phyloP scores from a whole-genome alignment of 2,888 invertebrate species.

The Furcula furcula region DNA sequence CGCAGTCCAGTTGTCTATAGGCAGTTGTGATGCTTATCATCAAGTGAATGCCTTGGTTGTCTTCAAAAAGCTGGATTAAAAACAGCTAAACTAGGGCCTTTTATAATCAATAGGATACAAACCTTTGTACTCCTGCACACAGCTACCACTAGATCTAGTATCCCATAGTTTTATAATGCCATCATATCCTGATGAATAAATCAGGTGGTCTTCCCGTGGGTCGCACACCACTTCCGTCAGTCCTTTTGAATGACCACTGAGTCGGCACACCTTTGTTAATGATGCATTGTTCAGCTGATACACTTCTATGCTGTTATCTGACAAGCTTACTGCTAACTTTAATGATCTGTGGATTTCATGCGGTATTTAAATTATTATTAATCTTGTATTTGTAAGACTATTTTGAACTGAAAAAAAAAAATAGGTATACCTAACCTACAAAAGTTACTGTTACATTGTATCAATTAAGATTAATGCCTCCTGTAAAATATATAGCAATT shows the following conservation, averaged over 20 bases:
- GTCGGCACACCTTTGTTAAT: constrained; percentile 52
- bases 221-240: constrained; percentile 83
- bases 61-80: too few relatives aligned
- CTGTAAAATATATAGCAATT: neutral
- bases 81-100: too few relatives aligned
- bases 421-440: too few relatives aligned
- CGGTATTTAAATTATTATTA: neutral
- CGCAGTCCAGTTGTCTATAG: too few relatives aligned
- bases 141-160: constrained; percentile 72
- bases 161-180: constrained; percentile 84
- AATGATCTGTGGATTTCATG: constrained; percentile 45
- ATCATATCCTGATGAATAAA: constrained; percentile 82
- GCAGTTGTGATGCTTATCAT: too few relatives aligned
- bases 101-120: too few relatives aligned
- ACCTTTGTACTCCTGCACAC: constrained; percentile 65
- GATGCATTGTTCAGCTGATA: constrained; percentile 56
- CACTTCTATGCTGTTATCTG: constrained; percentile 64
- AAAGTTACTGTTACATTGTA: too few relatives aligned
- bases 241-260: constrained; percentile 67
- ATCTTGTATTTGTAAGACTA: neutral
- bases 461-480: too few relatives aligned
- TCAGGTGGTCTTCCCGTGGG: constrained; percentile 76
- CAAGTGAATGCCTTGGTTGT: too few relatives aligned
- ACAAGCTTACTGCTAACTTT: constrained; percentile 56
- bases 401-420: too few relatives aligned